Percentiles rank a stretch among this genome's conserved stretches.
Conservation (phyloP, 2,113 vertebrate species). For the Pseudolaguvia tuberculata region DNA sequence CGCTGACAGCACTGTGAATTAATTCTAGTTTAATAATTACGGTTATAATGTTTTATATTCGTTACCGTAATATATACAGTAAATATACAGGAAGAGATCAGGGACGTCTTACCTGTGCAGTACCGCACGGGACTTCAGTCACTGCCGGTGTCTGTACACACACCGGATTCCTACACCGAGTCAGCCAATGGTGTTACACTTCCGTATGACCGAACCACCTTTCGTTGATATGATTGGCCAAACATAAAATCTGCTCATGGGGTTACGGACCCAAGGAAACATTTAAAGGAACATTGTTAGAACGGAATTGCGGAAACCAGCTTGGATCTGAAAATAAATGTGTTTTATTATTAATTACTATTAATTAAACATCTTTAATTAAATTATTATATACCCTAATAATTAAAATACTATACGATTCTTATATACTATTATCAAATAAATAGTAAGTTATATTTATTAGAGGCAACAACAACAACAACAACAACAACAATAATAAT, state of each 20-base stretch:
- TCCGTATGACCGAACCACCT: constrained; percentile 42
- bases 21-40: not conserved
- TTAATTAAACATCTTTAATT: no score
- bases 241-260: constrained; percentile 65
- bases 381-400: no score
- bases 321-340: not conserved
- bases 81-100: not conserved
- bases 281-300: constrained; percentile 28
- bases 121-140: not conserved
- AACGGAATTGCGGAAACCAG: not conserved
- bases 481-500: not conserved
- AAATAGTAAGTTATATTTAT: not conserved
- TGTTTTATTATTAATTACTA: no score
- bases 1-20: not conserved
- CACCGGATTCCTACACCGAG: rapidly evolving
- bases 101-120: not conserved
- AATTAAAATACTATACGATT: no score
- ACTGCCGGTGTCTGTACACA: not conserved
- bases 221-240: constrained; percentile 57
- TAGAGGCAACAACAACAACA: not conserved
- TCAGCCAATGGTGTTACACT: constrained; percentile 52
- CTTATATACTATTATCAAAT: no score
- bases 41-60: no score
- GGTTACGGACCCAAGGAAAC: constrained; percentile 31
- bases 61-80: no score